Evolutionary conservation across 1,140 invertebrate species (phyloP), one percentile per base, ranked within the genome.

Genomic region (Neelides sp.): DNA sequence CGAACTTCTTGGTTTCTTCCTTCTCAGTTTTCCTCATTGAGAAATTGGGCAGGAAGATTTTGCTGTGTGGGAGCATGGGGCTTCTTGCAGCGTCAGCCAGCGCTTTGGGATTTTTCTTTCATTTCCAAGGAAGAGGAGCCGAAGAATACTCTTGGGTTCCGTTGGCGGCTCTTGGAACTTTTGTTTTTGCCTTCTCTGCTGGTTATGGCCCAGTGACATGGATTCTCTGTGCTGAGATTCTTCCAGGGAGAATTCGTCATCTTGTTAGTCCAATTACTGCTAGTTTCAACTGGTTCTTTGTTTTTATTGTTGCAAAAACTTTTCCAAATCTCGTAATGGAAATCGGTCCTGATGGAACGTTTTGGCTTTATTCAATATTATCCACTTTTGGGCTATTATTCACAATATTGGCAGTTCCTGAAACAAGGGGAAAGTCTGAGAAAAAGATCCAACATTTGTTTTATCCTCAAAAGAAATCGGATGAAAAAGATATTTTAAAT

Each of bases 131-230:
- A 23, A 50, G 17, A 2, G 32, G 19, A 5, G 10, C 30, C n/a
- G 34, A 37, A 26, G 35, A 26, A 4, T 19, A 54, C 50, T 34
- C 36, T 32, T 66, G 65, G 65, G 49, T 75, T 3, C 66, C 72
- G 8, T 63, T 76, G 1, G 44, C 63, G 1, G 70, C 67, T 23
- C 54, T 75, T 0, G 63, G 70, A 7, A 43, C 69, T 1, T 76
- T 71, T 58, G 70, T 74, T 17, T 58, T 69, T 32, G 69, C 66
- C 13, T 76, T 75, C 63, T 66, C 68, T 3, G 45, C 75, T 23
- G 74, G 73, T 2, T 73, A 70, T 66, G 74, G 74, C 26, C 74
- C 74, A 5, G 70, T 76, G 20, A 71, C 73, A 4, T 73, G 72
- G 68, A 62, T 76, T 12, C 64, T 74, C 24, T 41, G 48, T 12